Base-by-base conservation (phyloP, 2,888 invertebrate species). In the Harpalus rubripes region DNA sequence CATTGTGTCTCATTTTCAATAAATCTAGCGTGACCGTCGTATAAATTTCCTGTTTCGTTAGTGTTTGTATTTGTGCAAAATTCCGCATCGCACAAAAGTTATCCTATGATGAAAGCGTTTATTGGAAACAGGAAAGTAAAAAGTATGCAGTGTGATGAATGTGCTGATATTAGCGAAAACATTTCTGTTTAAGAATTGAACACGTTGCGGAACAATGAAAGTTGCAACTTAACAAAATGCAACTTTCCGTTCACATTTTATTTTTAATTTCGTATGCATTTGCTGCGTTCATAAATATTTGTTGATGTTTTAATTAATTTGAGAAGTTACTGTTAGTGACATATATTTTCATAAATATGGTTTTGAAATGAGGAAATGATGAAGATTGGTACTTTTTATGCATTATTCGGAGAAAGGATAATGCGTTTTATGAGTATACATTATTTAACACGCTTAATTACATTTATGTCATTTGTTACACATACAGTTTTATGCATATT, bases 141-240 rank as follows among this genome's bases (percentile, higher is more conserved):
- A 18, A 74, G 16, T 7, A 74, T 41, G 5, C 10, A 44, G 18
- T 18, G 18, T 74, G 18, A 74, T 74, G 44, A 44, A 74, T 74
- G 44, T 18, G 18, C 16, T 74, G 72, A 74, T 74, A 74, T 74
- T 74, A 18, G 16, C 44, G 68, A 74, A 74, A 74, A 74, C 44
- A 18, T 74, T 74, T 74, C 44, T 22, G 72, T 74, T 41, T 68
- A 12, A 65, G 65, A 26, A 65, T 22, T 68, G 15, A 52, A 39
- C 39, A 68, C 15, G 10, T 74, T 74, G 15, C 44, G 44, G 18
- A 68, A 74, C 44, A 74, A 74, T 74, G 72, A 74, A 74, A 74
- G 72, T 74, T 74, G 41, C 44, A 41, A 16, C 41, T 74, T 74
- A 32, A 7, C 32, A 7, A 32, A 68, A 32, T 68, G 12, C 68